A percentile compares a stretch with the other conserved stretches of the same genome.
Conservation (phyloP, 2,797 vertebrate species). For the Novumbra hubbsi region DNA sequence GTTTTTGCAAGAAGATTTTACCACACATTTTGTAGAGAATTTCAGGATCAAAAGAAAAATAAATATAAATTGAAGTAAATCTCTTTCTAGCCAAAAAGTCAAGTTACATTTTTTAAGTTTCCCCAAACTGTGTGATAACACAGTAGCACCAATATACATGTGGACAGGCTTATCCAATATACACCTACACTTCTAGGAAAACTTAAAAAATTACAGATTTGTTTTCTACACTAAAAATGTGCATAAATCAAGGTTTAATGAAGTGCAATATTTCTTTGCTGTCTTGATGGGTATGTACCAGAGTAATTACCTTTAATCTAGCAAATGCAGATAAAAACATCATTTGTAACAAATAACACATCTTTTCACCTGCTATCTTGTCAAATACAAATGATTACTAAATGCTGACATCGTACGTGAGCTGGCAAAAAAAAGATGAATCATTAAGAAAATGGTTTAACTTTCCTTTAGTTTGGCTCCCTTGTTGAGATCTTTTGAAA, state of each 20-base stretch:
- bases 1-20: conserved; percentile 44
- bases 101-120: conserved; percentile 32
- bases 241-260: conserved; percentile 51
- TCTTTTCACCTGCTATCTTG: conserved; percentile 54
- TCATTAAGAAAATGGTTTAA: conserved; percentile 38
- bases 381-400: conserved; percentile 46
- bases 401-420: conserved; percentile 57
- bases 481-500: conserved; percentile 54
- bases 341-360: conserved; percentile 55
- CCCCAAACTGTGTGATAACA: conserved; percentile 51
- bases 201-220: conserved; percentile 21
- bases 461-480: conserved; percentile 50
- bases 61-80: conserved; percentile 45
- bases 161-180: conserved; percentile 55
- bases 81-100: conserved; percentile 35
- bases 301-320: conserved; percentile 42
- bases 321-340: conserved; percentile 50
- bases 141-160: conserved; percentile 85
- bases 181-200: conserved; percentile 50
- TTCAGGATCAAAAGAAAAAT: conserved; percentile 41
- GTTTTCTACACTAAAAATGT: conserved; percentile 47
- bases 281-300: conserved; percentile 54
- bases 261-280: conserved; percentile 67
- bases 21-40: conserved; percentile 48
- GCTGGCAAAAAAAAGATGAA: conserved; percentile 44